Evolutionary conservation across 2,797 vertebrate species (phyloP).

Genomic region (Kryptolebias ocellatus): DNA sequence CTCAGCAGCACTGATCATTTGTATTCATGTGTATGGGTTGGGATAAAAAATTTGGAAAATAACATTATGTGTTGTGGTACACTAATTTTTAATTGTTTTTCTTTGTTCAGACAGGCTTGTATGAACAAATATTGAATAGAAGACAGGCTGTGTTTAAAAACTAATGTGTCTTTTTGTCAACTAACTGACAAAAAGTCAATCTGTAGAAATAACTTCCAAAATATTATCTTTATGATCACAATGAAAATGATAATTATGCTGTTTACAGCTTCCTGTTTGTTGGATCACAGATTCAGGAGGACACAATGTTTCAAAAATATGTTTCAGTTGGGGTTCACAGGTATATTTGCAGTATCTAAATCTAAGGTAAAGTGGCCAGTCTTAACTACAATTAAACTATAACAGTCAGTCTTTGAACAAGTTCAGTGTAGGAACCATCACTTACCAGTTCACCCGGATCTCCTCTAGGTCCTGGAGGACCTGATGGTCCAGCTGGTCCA

Average conservation of each 20-base stretch:
- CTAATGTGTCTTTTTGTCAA: background rate
- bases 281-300: slow-evolving; percentile 10
- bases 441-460: slow-evolving; percentile 89
- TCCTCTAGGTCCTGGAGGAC: slow-evolving; percentile 86
- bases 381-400: slow-evolving; percentile 23
- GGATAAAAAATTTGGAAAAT: background rate
- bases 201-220: no score
- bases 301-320: slow-evolving; percentile 29
- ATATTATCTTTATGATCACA: no score
- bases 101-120: background rate
- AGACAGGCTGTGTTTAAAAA: no score
- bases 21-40: background rate
- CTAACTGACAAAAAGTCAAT: no score
- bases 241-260: background rate
- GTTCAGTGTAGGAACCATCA: slow-evolving; percentile 14
- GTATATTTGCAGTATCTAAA: slow-evolving; percentile 10
- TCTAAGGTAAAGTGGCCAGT: slow-evolving; percentile 28
- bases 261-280: background rate
- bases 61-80: background rate
- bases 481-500: slow-evolving; percentile 85
- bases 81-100: background rate
- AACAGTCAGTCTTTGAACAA: background rate
- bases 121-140: background rate
- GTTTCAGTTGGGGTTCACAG: slow-evolving; percentile 25
- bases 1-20: slow-evolving; percentile 1